Base-by-base conservation (phyloP, 2,797 vertebrate species). In the Apogon talboti region DNA sequence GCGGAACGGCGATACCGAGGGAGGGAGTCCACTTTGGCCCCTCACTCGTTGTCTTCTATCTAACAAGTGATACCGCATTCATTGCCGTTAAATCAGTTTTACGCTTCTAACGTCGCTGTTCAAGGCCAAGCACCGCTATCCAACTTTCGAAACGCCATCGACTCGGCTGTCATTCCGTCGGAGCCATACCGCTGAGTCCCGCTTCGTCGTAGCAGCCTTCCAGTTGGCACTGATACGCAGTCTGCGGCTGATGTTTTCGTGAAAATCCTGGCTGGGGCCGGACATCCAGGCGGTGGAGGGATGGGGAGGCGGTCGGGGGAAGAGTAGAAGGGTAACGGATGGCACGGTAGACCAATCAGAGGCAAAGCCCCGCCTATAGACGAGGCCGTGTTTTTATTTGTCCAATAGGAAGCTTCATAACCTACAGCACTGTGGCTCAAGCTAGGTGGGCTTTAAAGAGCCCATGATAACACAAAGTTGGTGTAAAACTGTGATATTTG, bases 361-460 rank as follows among this genome's bases (percentile, higher is more conserved):
- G 10, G 0, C 0, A 3, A 0, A 0, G 0, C 18, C 24, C 37
- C 70, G 66, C 72, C 80, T 51, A 47, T 52, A 12, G 7, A 0
- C 6, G 16, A 47, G 56, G 28, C 43, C 2, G 21, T 40, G 48
- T 44, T 2, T 52, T 35, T 3, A 9, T 11, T 14, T 35, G 65
- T 37, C 93, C 91, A 93, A 92, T 93, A 65, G 82, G 49, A 86
- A 74, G 33, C 33, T 30, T 16, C 2, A 44, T 42, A 49, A 2
- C 24, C n/a, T 49, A 21, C 49, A 9, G 11, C 19, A 40, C 72
- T 67, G 71, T 73, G 60, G 12, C 42, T 87, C 82, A 82, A 8
- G 84, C 72, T 89, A 64, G 89, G 88, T 91, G 90, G 87, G 87
- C 79, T 91, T 92, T 90, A 87, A 91, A 91, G 79, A 66, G 67